A percentile compares a stretch with the other conserved stretches of the same genome.
Conservation (phyloP, 2,113 vertebrate genomes). For the Zapornia atra region DNA sequence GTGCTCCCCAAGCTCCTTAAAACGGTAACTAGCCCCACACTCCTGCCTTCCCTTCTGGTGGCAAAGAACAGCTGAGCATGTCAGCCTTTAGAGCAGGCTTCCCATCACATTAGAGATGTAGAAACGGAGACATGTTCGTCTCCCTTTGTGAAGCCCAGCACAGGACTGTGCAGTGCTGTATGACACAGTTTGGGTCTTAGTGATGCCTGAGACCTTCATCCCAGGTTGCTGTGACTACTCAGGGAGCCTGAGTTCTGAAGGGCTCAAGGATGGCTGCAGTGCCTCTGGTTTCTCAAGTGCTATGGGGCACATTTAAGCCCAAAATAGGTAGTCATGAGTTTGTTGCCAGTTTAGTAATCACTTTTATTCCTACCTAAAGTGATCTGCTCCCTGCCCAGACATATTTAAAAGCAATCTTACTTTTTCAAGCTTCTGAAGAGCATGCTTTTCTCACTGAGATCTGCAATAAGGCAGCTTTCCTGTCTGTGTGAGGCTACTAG, state of each 20-base stretch:
- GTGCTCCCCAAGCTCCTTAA: background rate
- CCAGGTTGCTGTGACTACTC: background rate
- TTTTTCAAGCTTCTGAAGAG: background rate
- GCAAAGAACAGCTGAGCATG: background rate
- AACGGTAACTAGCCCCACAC: fast-evolving
- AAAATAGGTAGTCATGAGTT: background rate
- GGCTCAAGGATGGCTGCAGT: background rate
- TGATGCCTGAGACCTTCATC: background rate
- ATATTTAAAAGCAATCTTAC: background rate
- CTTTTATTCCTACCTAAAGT: background rate
- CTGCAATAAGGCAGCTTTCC: background rate
- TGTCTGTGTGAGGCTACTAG: background rate
- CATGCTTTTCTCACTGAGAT: background rate
- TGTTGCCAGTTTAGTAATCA: background rate
- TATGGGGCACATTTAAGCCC: background rate
- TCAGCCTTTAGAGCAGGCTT: background rate
- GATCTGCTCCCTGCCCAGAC: background rate
- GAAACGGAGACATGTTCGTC: background rate
- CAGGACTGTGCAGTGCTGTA: background rate
- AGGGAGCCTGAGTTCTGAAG: background rate
- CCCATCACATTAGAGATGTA: background rate
- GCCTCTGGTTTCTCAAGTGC: background rate
- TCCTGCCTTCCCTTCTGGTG: background rate
- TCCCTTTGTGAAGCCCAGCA: background rate
- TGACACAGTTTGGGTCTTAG: background rate